phyloP scores from a whole-genome alignment of 2,113 vertebrate genomes.

The Aegotheles bennettii region DNA sequence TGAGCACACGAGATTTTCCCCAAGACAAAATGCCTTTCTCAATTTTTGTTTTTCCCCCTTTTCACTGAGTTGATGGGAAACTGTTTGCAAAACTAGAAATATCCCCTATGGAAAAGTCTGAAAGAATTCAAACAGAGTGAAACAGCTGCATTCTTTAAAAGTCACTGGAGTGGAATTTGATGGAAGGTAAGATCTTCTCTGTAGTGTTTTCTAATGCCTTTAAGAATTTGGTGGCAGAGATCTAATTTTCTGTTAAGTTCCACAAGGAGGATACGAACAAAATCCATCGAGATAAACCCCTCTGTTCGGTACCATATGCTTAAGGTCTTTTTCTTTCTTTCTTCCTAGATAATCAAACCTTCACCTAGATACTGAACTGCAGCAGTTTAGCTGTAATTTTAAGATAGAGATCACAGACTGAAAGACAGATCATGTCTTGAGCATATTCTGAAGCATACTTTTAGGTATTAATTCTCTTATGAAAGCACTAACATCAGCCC shows the following conservation, averaged over 20 bases:
- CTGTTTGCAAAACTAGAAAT: constrained; percentile 3
- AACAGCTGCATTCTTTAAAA: constrained; percentile 54
- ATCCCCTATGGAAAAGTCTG: constrained; percentile 38
- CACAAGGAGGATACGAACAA: constrained; percentile 1
- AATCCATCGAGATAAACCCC: neutral
- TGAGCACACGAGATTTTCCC: neutral
- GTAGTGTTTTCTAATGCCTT: neutral
- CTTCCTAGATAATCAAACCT: constrained; percentile 14
- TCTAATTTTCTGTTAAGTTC: constrained; percentile 66
- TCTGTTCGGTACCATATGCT: neutral
- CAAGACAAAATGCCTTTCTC: neutral
- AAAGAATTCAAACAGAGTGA: neutral
- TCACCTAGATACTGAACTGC: neutral
- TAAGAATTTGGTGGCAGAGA: constrained; percentile 18
- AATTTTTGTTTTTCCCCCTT: fast-evolving
- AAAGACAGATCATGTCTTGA: neutral
- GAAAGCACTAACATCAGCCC: neutral
- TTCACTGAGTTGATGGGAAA: neutral
- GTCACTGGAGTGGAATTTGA: constrained; percentile 36
- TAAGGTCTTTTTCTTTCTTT: neutral
- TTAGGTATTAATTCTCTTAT: neutral
- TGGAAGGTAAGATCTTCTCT: constrained; percentile 33
- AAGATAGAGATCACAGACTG: neutral
- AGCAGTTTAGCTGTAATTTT: constrained; percentile 16
- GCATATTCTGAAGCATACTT: neutral